phyloP scores from a whole-genome alignment of 2,797 vertebrate genomes.

The Urophycis tenuis region DNA sequence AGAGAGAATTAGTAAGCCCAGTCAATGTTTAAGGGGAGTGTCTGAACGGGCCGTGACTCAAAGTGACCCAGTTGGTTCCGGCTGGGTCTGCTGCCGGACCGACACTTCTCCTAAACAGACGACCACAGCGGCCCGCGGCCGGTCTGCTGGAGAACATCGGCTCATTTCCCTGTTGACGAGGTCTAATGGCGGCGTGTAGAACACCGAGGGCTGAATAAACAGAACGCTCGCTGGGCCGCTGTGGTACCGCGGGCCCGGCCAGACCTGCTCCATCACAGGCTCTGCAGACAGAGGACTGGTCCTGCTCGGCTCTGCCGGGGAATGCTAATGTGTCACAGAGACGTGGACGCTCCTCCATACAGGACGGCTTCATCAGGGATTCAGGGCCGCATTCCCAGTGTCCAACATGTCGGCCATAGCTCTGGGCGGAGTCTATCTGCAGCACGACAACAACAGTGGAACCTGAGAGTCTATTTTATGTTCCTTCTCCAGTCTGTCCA shows the following conservation, averaged over 20 bases:
- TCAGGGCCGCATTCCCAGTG: neutral
- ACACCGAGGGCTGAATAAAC: neutral
- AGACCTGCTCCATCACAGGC: neutral
- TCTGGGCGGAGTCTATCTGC: neutral
- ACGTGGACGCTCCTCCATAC: neutral
- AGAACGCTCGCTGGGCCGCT: neutral
- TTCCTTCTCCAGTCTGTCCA: neutral
- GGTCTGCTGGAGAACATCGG: neutral
- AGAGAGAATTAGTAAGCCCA: neutral
- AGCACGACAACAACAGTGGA: neutral
- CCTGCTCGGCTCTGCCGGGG: neutral
- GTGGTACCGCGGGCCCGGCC: neutral
- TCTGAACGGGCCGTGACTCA: slow-evolving; percentile 65
- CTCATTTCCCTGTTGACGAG: neutral
- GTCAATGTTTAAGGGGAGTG: slow-evolving; percentile 61
- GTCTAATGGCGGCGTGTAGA: neutral
- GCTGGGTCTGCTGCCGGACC: slow-evolving; percentile 52
- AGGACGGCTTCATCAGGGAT: neutral
- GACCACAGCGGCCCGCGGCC: slow-evolving; percentile 20
- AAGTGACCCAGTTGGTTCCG: slow-evolving; percentile 58
- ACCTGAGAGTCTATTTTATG: neutral
- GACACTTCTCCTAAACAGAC: slow-evolving; percentile 50
- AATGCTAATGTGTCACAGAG: neutral
- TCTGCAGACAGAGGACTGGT: neutral
- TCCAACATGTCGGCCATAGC: neutral